Evolutionary conservation across 53 echinoderm and acorn worm genomes (phyloP), one percentile per base, ranked within the genome.

Genomic region (Holothuria leucospilota): DNA sequence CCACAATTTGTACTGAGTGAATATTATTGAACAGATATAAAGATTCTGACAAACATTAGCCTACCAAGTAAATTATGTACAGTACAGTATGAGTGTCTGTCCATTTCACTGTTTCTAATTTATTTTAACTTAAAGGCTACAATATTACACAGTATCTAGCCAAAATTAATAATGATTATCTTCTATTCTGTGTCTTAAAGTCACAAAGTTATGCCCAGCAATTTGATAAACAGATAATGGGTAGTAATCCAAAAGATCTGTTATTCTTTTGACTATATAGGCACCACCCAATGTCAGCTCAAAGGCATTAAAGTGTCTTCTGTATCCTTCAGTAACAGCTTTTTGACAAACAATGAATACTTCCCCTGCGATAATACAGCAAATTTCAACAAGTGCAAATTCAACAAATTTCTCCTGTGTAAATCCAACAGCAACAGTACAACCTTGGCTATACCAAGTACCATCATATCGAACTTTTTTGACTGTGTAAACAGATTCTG

Each of bases 201-300:
- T n/a, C n/a, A n/a, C n/a, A n/a, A n/a, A n/a, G n/a, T n/a, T n/a
- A n/a, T n/a, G n/a, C n/a, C n/a, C n/a, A n/a, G n/a, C n/a, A n/a
- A n/a, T n/a, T n/a, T n/a, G n/a, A n/a, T n/a, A n/a, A n/a, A n/a
- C n/a, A n/a, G n/a, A n/a, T 10, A 87, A 69, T 64, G 88, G 88
- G 34, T 87, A 87, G 51, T 81, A 68, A 28, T 86, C 78, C 23
- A 86, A 29, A 63, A 86, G 66, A 61, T 77, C 42, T 2, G 62
- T 20, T 62, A 62, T 59, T 62, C 12, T 86, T 53, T 46, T 78
- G 7, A 86, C 26, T 10, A 63, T 46, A 49, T 20, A 63, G 62
- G 39, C 53, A 71, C 85, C 10, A 13, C 34, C 27, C 18, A 51
- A 70, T 26, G 18, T n/a, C 23, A 85, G 16, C 8, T 24, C 29